These are phyloP conservation scores for Daubentonia madagascariensis DNA, from an alignment of 2,113 vertebrate genomes.

Conservation along the genomic window DNA sequence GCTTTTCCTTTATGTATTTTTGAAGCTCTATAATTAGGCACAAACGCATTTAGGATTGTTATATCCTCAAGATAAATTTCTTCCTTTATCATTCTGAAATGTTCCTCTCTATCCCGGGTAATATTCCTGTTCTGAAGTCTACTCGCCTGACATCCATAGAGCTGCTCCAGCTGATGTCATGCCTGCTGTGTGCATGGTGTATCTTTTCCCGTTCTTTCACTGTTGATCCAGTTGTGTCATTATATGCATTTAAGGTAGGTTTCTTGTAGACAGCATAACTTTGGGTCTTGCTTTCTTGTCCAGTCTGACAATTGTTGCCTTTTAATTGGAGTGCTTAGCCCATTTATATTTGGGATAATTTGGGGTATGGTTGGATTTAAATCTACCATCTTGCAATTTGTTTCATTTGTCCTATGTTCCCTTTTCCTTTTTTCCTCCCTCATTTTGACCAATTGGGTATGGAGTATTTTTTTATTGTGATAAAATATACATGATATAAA, in stretches of 20 bases:
- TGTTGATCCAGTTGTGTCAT: not conserved
- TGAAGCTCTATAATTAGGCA: not conserved
- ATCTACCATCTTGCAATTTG: not conserved
- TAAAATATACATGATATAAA: not conserved
- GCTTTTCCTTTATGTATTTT: not conserved
- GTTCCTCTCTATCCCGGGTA: not conserved
- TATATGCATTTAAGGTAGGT: not conserved
- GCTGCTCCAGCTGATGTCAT: too few relatives aligned
- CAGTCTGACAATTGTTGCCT: not conserved
- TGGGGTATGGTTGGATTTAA: not conserved
- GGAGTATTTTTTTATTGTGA: not conserved
- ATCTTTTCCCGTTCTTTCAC: not conserved
- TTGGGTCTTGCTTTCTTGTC: not conserved
- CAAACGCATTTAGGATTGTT: not conserved
- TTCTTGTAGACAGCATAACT: not conserved
- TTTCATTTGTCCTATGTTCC: not conserved
- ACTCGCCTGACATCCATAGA: not conserved
- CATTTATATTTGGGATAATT: too few relatives aligned
- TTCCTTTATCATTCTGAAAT: not conserved
- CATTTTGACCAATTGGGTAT: not conserved
- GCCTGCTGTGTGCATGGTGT: rapidly evolving
- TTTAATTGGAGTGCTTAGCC: too few relatives aligned
- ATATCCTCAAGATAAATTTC: not conserved
- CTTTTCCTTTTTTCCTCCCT: not conserved
- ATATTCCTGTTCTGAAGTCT: not conserved